Percentiles rank a stretch among this genome's conserved stretches.
Conservation (phyloP, 2,888 invertebrate genomes). For the Torymus auratus region DNA sequence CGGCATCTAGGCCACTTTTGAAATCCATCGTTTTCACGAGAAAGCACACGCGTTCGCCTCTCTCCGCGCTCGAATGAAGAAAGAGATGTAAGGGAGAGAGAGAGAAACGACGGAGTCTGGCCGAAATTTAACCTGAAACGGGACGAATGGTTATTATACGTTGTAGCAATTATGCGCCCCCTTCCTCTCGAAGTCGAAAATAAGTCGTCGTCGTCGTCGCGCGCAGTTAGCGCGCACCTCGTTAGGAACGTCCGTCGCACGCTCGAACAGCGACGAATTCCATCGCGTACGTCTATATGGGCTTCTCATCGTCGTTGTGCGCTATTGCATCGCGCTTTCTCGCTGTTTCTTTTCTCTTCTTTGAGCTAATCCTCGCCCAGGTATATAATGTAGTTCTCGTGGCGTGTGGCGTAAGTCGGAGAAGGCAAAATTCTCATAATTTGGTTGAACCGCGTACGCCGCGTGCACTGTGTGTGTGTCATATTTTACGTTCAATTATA, state of each 20-base stretch:
- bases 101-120: background rate
- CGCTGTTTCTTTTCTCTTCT: background rate
- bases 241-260: background rate
- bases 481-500: too few species aligned
- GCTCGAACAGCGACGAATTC: background rate
- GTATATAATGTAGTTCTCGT: too few species aligned
- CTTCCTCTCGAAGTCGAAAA: slow-evolving; percentile 10
- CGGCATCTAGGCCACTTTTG: background rate
- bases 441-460: too few species aligned
- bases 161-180: slow-evolving; percentile 18
- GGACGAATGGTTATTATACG: slow-evolving; percentile 8
- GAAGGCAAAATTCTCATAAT: too few species aligned
- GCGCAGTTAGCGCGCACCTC: too few species aligned
- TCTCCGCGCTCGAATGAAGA: too few species aligned
- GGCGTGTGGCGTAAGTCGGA: too few species aligned
- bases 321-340: background rate
- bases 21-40: background rate
- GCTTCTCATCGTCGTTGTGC: too few species aligned
- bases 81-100: background rate
- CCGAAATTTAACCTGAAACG: background rate
- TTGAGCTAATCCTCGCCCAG: too few species aligned
- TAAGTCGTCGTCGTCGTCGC: slow-evolving; percentile 13
- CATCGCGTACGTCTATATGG: background rate
- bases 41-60: background rate
- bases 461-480: too few species aligned